Percentiles rank a stretch among this genome's conserved stretches.
phyloP scores from a whole-genome alignment of 1,140 invertebrate species.

The Bombus pyrosoma region DNA sequence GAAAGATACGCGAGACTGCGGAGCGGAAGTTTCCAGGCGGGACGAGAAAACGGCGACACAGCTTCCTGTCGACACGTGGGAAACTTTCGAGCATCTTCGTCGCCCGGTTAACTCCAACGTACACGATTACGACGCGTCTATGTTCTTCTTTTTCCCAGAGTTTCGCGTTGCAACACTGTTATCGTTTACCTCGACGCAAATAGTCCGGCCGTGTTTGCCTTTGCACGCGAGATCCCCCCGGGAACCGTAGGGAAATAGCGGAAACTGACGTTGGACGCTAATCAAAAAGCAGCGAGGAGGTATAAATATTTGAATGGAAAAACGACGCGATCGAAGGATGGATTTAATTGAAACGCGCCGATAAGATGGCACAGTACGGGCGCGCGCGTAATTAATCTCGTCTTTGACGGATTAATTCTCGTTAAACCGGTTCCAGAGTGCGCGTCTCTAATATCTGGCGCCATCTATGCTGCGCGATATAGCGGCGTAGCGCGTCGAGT shows the following conservation, averaged over 20 bases:
- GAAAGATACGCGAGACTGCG: conserved; percentile 39
- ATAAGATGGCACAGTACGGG: not conserved
- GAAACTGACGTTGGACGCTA: too few species aligned
- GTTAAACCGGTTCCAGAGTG: conserved; percentile 35
- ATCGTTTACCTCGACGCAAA: not conserved
- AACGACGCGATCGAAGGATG: conserved; percentile 1
- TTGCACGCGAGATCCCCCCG: too few species aligned
- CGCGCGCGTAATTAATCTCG: conserved; percentile 74
- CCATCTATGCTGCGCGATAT: conserved; percentile 7
- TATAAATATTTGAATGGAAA: not conserved
- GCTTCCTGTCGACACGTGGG: conserved; percentile 49
- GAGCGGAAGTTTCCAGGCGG: conserved; percentile 29
- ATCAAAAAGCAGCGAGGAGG: too few species aligned
- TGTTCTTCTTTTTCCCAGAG: not conserved
- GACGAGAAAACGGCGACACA: conserved; percentile 25
- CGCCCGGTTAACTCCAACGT: not conserved
- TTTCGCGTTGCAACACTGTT: not conserved
- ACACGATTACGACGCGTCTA: not conserved
- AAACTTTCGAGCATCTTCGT: conserved; percentile 58
- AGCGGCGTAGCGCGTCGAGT: not conserved
- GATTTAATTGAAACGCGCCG: conserved; percentile 38
- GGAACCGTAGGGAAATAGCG: too few species aligned
- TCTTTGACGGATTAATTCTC: conserved; percentile 72
- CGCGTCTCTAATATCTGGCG: not conserved
- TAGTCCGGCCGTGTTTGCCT: too few species aligned